Conservation (phyloP, 2,113 vertebrate genomes). For the Megaptera novaeangliae region DNA sequence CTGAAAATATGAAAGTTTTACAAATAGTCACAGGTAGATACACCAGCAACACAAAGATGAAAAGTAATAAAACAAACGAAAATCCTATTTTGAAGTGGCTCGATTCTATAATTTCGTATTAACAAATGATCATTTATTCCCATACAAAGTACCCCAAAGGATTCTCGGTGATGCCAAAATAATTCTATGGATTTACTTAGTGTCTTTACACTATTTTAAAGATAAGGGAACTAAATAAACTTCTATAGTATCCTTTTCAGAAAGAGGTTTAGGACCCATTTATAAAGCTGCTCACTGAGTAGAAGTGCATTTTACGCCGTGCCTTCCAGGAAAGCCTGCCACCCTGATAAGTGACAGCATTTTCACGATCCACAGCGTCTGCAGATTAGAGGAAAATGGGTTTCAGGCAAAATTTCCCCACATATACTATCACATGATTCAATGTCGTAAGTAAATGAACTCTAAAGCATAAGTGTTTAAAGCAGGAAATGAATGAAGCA, state of each 20-base stretch:
- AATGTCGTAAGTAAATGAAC: slow-evolving; percentile 26
- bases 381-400: slow-evolving; percentile 12
- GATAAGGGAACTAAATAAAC: neutral
- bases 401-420: slow-evolving; percentile 7
- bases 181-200: neutral
- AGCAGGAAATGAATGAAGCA: slow-evolving; percentile 57
- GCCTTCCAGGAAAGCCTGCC: neutral
- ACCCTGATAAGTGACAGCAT: neutral
- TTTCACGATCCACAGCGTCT: neutral
- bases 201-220: neutral
- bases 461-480: neutral
- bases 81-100: neutral
- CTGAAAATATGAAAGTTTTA: neutral
- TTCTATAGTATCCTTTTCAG: neutral
- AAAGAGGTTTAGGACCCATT: neutral
- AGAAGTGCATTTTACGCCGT: neutral
- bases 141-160: neutral
- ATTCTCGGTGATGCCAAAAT: neutral
- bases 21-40: neutral
- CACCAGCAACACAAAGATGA: neutral
- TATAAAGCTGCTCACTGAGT: neutral
- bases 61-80: neutral
- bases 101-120: neutral
- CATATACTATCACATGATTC: neutral
- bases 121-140: neutral